Conservation (phyloP, 2,797 vertebrate species). For the Cryptoprocta ferox region DNA sequence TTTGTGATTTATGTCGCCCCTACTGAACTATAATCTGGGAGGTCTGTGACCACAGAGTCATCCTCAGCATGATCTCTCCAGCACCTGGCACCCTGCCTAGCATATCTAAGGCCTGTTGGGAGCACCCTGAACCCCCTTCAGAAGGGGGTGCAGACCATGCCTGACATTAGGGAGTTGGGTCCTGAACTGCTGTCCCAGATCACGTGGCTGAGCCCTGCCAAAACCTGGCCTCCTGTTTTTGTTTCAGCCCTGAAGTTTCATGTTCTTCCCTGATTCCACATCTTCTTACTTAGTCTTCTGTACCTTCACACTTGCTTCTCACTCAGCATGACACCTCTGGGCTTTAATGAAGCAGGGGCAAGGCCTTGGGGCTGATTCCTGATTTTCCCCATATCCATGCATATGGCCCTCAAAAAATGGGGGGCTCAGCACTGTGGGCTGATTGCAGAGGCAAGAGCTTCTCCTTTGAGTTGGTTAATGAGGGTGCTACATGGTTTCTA, state of each 20-base stretch:
- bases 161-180: background rate
- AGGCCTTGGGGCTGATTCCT: background rate
- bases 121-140: background rate
- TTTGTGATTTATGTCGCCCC: background rate
- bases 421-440: background rate
- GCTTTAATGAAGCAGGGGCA: background rate
- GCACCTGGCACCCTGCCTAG: too few relatives aligned
- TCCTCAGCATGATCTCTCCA: background rate
- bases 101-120: background rate
- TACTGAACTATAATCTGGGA: background rate
- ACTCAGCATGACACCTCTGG: background rate
- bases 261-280: background rate
- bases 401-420: background rate
- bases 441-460: background rate
- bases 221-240: background rate
- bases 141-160: background rate
- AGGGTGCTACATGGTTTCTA: background rate
- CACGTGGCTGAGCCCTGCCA: background rate
- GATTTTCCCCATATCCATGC: background rate
- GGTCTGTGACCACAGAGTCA: background rate
- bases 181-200: accelerated
- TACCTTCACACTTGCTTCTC: background rate
- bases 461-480: background rate
- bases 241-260: background rate
- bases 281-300: background rate